These are phyloP conservation scores for Anoplopoma fimbria DNA, from an alignment of 2,113 vertebrate species.

Conservation along the genomic window DNA sequence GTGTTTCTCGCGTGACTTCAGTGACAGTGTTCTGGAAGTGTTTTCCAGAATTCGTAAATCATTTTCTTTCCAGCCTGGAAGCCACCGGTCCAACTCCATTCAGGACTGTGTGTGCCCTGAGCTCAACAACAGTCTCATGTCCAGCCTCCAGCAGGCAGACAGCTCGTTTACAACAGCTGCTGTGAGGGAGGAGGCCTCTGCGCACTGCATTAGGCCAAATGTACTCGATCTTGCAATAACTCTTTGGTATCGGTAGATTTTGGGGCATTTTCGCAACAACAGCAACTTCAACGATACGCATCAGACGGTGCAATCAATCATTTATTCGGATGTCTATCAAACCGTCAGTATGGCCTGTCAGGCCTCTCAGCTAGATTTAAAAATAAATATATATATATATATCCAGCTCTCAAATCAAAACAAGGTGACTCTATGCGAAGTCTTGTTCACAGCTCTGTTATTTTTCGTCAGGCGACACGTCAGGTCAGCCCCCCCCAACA, in stretches of 20 bases:
- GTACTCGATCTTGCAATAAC: conserved; percentile 46
- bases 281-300: conserved; percentile 33
- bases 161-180: conserved; percentile 51
- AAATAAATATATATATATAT: not conserved
- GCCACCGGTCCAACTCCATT: conserved; percentile 43
- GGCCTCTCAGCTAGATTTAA: conserved; percentile 1
- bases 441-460: conserved; percentile 20
- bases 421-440: conserved; percentile 52
- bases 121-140: conserved; percentile 53
- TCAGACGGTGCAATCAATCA: not conserved
- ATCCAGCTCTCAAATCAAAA: conserved; percentile 36
- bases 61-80: conserved; percentile 30
- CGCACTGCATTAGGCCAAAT: conserved; percentile 63
- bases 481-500: conserved; percentile 30
- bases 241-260: conserved; percentile 19
- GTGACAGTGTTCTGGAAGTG: conserved; percentile 29
- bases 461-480: conserved; percentile 49
- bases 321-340: not conserved
- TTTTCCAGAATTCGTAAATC: conserved; percentile 50
- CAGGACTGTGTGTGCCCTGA: conserved; percentile 37
- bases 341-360: not conserved
- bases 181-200: conserved; percentile 70
- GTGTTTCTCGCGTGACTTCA: conserved; percentile 57
- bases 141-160: conserved; percentile 47
- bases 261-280: conserved; percentile 41